A percentile compares a stretch with the other conserved stretches of the same genome.
Conservation (phyloP, 2,888 invertebrate genomes). For the Sericinus montela region DNA sequence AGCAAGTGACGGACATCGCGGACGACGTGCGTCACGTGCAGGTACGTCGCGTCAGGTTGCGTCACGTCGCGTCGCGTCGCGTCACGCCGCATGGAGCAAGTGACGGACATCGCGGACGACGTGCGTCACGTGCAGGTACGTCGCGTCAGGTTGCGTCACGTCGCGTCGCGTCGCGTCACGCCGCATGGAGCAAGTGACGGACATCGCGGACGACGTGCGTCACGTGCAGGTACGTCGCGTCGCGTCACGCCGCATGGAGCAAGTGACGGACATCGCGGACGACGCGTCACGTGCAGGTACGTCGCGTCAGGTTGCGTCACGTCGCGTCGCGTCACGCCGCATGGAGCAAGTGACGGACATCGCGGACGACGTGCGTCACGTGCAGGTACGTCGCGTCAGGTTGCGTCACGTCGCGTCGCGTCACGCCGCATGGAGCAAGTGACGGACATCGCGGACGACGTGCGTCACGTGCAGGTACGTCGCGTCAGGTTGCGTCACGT, state of each 20-base stretch:
- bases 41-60: too few relatives aligned
- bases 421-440: too few relatives aligned
- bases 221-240: background rate
- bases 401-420: conserved; percentile 81
- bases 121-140: too few relatives aligned
- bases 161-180: background rate
- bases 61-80: background rate
- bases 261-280: conserved; percentile 72
- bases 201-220: conserved; percentile 91
- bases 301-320: conserved; percentile 88
- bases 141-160: too few relatives aligned
- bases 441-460: conserved; percentile 94
- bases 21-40: conserved; percentile 99
- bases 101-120: conserved; percentile 82
- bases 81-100: background rate
- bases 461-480: conserved; percentile 90
- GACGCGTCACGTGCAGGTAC: conserved; percentile 92
- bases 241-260: background rate
- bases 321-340: too few relatives aligned
- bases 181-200: background rate
- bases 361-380: conserved; percentile 91
- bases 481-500: background rate
- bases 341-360: too few relatives aligned
- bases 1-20: conserved; percentile 40
- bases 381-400: conserved; percentile 88